Conservation (phyloP, 2,113 vertebrate species). For the Clarias magur region DNA sequence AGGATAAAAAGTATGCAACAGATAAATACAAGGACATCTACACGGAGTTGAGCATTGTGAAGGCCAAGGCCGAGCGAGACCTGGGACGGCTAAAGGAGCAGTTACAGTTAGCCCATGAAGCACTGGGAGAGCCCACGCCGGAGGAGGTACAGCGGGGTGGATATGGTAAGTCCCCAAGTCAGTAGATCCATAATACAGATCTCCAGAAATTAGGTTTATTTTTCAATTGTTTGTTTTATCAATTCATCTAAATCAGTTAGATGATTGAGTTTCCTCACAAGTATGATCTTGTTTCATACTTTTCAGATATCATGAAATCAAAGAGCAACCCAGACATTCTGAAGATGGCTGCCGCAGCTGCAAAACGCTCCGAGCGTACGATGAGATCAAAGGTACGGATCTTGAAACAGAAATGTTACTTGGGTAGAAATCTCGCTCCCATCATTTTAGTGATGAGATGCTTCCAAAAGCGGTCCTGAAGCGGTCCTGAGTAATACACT, state of each 20-base stretch:
- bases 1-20: slow-evolving; percentile 82
- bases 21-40: slow-evolving; percentile 86
- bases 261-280: background rate
- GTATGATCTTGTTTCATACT: background rate
- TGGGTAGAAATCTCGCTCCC: background rate
- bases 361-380: slow-evolving; percentile 78
- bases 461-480: background rate
- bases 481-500: background rate
- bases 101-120: slow-evolving; percentile 79
- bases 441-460: background rate
- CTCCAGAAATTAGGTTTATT: background rate
- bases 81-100: slow-evolving; percentile 75
- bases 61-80: slow-evolving; percentile 79
- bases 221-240: too few relatives aligned
- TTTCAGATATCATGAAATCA: slow-evolving; percentile 81
- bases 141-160: slow-evolving; percentile 74
- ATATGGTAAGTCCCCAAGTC: slow-evolving; percentile 65
- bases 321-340: slow-evolving; percentile 83
- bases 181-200: background rate
- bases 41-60: slow-evolving; percentile 81
- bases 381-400: slow-evolving; percentile 78
- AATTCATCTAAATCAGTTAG: background rate
- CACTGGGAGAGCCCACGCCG: slow-evolving; percentile 71
- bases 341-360: slow-evolving; percentile 79
- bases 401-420: background rate